These are phyloP conservation scores for Hydropsyche betteni DNA, from an alignment of 2,888 invertebrate species.

Conservation along the genomic window DNA sequence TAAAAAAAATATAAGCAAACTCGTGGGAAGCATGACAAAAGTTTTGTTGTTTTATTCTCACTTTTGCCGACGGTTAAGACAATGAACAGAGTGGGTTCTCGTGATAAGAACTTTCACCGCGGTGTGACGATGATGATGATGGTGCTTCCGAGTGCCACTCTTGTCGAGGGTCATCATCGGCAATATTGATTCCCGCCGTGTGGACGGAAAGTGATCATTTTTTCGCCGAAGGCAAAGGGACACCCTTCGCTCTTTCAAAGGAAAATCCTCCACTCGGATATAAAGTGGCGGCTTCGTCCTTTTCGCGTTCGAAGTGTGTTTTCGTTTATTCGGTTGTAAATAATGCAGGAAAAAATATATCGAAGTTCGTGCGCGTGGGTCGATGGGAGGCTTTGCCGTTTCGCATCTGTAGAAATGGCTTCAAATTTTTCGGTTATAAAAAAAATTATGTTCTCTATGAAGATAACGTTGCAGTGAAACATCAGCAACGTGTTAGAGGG, in stretches of 20 bases:
- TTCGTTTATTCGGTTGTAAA: not conserved
- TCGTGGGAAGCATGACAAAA: conserved; percentile 41
- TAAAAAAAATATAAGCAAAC: not conserved
- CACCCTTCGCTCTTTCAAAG: conserved; percentile 5
- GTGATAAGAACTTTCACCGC: conserved; percentile 43
- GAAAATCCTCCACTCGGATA: conserved; percentile 5
- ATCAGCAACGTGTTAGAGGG: not conserved
- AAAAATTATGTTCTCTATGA: too few species aligned
- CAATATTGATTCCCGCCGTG: conserved; percentile 14
- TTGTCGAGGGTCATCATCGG: conserved; percentile 18
- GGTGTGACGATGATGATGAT: conserved; percentile 1
- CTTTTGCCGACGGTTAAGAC: conserved; percentile 33
- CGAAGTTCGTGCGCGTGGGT: too few species aligned
- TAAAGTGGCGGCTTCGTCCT: not conserved
- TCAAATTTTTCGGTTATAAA: too few species aligned
- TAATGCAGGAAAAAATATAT: not conserved
- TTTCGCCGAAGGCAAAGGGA: not conserved
- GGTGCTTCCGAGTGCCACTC: conserved; percentile 9
- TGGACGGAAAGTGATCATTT: conserved; percentile 11
- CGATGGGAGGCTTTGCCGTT: too few species aligned
- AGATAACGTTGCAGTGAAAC: too few species aligned
- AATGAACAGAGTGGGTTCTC: conserved; percentile 35
- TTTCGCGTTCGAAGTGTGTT: too few species aligned
- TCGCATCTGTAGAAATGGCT: too few species aligned
- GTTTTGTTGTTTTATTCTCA: conserved; percentile 7